Base-by-base conservation (phyloP, 2,113 vertebrate genomes). In the Taxidea taxus region DNA sequence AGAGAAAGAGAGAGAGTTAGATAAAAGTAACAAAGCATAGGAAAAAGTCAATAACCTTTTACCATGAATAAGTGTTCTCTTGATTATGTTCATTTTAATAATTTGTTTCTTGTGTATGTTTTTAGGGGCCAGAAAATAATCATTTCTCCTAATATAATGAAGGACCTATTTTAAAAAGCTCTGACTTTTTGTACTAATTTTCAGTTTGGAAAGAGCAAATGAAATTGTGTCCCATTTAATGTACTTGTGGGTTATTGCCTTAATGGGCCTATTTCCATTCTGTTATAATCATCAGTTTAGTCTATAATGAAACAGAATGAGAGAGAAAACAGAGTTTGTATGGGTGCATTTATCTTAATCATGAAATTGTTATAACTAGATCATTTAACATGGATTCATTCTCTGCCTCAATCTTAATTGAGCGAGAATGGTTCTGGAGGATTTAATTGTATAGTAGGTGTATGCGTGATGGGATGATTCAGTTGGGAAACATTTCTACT, bases 341-440 rank as follows among this genome's bases (percentile, higher is more conserved):
- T 87, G 66, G n/a, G 34, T 74, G 12, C 11, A 74, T 92, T 89
- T 93, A 90, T 93, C 90, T 93, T 93, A 90, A 94, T 93, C 44
- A 23, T 95, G 66, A 95, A 93, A 62, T 88, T 93, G n/a, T 80
- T 92, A 60, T 60, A 87, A 87, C 51, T 80, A 84, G 47, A 75
- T 89, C 56, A 80, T 82, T 95, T 96, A 95, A 91, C 15, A 86
- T 56, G 42, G 27, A 44, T 95, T 21, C 23, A 70, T 56, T 88
- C 21, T 87, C 54, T 74, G 56, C 25, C n/a, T 88, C 87, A 74
- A 12, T 10, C 9, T 90, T 88, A 85, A 77, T 15, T 78, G 56
- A 80, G 11, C 1, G 4, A 91, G 93, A 70, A 72, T 58, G 7
- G 1, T 94, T 85, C 75, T 84, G 44, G 44, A 72, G 9, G 14